Conservation (phyloP, 2,797 vertebrate genomes). For the Chelonia mydas region DNA sequence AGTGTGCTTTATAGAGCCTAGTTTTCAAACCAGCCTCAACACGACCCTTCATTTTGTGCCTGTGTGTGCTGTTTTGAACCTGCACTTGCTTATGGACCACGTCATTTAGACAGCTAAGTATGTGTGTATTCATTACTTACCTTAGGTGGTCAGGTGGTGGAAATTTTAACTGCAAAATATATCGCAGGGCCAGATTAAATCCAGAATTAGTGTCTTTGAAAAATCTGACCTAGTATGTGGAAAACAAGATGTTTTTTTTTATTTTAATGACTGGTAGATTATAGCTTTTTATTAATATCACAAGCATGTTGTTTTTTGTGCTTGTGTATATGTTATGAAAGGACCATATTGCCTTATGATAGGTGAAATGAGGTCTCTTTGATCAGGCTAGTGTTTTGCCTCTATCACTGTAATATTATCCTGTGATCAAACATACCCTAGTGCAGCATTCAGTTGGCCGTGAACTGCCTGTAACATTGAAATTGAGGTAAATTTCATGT, state of each 20-base stretch:
- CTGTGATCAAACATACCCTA: neutral
- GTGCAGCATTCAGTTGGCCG: neutral
- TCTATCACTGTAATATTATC: neutral
- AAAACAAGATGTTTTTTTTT: neutral
- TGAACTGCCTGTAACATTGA: neutral
- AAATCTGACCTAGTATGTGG: neutral
- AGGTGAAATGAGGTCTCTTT: neutral
- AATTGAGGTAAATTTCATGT: neutral
- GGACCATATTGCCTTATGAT: neutral
- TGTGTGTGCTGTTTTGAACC: neutral
- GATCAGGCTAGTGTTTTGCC: neutral
- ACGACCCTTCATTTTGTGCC: neutral
- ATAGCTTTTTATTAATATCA: neutral
- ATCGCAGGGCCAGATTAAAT: neutral
- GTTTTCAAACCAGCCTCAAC: neutral
- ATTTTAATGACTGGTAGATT: neutral
- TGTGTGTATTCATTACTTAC: neutral
- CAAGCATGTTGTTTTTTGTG: neutral
- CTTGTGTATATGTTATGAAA: neutral
- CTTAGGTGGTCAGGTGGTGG: neutral
- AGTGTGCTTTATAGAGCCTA: neutral
- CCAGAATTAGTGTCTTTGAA: neutral
- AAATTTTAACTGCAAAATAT: neutral
- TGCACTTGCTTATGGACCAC: neutral
- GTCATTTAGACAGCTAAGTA: neutral